phyloP scores from a whole-genome alignment of 2,797 vertebrate genomes.

The Agapornis canus region DNA sequence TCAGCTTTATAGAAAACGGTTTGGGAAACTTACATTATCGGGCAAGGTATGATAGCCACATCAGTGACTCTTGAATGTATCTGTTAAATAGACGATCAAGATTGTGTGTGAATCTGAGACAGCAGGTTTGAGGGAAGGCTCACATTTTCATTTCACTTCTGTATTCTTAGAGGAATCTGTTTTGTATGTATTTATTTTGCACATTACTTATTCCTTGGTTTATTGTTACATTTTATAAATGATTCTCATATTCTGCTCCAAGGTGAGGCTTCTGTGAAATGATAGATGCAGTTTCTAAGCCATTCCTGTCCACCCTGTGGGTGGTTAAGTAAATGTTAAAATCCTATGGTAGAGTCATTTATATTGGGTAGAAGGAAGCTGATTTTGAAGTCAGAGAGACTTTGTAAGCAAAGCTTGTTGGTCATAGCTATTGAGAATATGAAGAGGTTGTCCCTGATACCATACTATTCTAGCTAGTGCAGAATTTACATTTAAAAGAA shows the following conservation, averaged over 20 bases:
- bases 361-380: neutral
- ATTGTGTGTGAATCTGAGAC: neutral
- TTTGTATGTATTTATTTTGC: neutral
- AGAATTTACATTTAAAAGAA: neutral
- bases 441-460: neutral
- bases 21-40: neutral
- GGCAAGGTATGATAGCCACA: neutral
- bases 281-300: neutral
- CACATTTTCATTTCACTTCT: neutral
- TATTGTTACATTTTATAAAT: neutral
- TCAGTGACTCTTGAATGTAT: neutral
- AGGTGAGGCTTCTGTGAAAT: neutral
- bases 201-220: neutral
- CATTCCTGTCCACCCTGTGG: neutral
- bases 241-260: accelerated
- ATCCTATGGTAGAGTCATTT: neutral
- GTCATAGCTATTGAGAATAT: neutral
- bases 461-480: neutral
- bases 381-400: neutral
- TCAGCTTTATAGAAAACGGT: neutral
- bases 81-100: neutral
- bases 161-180: neutral
- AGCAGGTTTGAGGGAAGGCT: neutral
- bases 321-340: neutral
- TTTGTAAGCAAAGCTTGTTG: neutral